These are phyloP conservation scores for Cydia fagiglandana DNA, from an alignment of 1,140 invertebrate species.

Conservation along the genomic window DNA sequence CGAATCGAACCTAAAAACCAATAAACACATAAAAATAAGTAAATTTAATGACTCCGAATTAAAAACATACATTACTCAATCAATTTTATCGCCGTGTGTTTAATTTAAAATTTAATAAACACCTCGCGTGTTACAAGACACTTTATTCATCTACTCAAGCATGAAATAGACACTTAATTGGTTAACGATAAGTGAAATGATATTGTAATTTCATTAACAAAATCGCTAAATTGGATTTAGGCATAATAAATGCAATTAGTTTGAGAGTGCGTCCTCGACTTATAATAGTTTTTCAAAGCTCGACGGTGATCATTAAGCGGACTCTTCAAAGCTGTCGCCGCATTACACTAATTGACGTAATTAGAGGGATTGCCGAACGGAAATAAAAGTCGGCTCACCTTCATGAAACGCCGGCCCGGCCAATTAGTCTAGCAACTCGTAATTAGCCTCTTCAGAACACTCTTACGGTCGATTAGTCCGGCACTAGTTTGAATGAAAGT, in stretches of 20 bases:
- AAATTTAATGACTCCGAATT: neutral
- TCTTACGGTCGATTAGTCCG: conserved; percentile 57
- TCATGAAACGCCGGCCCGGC: conserved; percentile 76
- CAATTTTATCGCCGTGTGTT: conserved; percentile 7
- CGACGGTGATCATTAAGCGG: conserved; percentile 69
- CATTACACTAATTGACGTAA: conserved; percentile 79
- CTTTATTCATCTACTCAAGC: neutral
- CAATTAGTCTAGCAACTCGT: conserved; percentile 74
- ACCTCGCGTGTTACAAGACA: conserved; percentile 22
- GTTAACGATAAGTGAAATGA: conserved; percentile 23
- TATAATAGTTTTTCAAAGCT: conserved; percentile 63
- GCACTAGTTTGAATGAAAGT: conserved; percentile 55
- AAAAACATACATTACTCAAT: neutral
- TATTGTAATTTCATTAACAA: conserved; percentile 29
- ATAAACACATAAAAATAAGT: neutral
- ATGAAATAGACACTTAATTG: conserved; percentile 28
- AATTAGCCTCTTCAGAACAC: conserved; percentile 73
- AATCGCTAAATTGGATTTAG: neutral
- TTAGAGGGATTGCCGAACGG: conserved; percentile 78
- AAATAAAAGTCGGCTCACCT: conserved; percentile 78
- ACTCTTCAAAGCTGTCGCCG: conserved; percentile 76
- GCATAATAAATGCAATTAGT: conserved; percentile 37
- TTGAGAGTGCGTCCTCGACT: conserved; percentile 38
- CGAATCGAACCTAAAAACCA: neutral
- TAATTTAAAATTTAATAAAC: conserved; percentile 19